Percentiles rank a stretch among this genome's conserved stretches.
Evolutionary conservation across 2,888 invertebrate species (phyloP).

Genomic region (Pristionchus maxplancki): DNA sequence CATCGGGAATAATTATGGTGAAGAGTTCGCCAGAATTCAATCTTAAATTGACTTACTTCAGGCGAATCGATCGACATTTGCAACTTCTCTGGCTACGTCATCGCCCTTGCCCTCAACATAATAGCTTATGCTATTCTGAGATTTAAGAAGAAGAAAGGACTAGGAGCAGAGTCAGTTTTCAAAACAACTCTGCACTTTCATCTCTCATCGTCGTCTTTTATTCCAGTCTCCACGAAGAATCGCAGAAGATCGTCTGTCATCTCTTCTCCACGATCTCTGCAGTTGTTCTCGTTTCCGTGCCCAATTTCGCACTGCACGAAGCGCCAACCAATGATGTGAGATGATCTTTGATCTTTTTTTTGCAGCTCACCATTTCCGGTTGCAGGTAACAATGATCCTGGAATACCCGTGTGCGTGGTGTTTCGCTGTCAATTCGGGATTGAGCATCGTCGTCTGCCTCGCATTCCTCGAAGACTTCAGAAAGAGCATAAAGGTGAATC

Average conservation of each 20-base stretch:
- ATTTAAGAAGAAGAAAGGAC: not conserved
- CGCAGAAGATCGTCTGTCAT: slow-evolving; percentile 40
- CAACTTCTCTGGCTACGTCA: slow-evolving; percentile 4
- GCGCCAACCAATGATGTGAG: slow-evolving; percentile 26
- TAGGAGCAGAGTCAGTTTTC: not conserved
- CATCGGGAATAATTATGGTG: slow-evolving; percentile 34
- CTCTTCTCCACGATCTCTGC: slow-evolving; percentile 36
- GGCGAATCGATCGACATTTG: slow-evolving; percentile 4
- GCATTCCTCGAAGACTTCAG: slow-evolving; percentile 41
- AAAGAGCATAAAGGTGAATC: slow-evolving; percentile 12
- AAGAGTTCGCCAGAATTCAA: not conserved
- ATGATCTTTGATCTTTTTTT: not conserved
- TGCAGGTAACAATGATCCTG: slow-evolving; percentile 5
- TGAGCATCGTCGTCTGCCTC: slow-evolving; percentile 38
- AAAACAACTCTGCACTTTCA: not conserved
- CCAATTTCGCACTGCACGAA: slow-evolving; percentile 1
- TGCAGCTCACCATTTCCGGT: not conserved
- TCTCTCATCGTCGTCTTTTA: not conserved
- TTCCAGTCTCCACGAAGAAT: slow-evolving; percentile 18
- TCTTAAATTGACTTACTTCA: not conserved
- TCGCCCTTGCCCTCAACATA: not conserved
- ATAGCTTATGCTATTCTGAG: not conserved
- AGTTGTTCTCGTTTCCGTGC: slow-evolving; percentile 7
- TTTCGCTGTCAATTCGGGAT: slow-evolving; percentile 36
- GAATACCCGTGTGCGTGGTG: slow-evolving; percentile 41